Conservation (phyloP, 37 sponge, comb jelly and placozoan species). For the Chondrosia reniformis region DNA sequence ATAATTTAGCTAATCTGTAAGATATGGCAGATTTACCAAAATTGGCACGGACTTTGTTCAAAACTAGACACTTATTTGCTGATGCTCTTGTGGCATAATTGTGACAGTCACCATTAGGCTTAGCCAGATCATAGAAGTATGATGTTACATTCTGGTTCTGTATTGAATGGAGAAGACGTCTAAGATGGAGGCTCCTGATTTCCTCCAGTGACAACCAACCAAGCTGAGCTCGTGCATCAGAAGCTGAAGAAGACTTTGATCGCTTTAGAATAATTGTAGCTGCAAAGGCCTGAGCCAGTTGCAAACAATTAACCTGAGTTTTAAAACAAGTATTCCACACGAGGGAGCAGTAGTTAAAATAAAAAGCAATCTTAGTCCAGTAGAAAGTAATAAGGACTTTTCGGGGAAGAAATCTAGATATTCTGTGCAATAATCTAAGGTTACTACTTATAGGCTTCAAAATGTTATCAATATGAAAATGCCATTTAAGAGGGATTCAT, state of each 20-base stretch:
- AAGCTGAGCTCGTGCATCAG: neutral
- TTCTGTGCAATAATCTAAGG: neutral
- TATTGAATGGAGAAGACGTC: neutral
- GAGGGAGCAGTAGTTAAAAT: conserved; percentile 10
- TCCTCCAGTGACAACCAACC: conserved; percentile 10
- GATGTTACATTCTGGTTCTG: neutral
- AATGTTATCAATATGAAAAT: neutral
- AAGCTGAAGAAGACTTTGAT: neutral
- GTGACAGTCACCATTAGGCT: conserved; percentile 8
- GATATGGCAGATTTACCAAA: conserved; percentile 17
- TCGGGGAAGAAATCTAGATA: neutral
- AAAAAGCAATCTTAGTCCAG: neutral
- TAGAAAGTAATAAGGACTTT: conserved; percentile 1
- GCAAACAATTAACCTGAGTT: neutral
- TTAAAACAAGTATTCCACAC: neutral
- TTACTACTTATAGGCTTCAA: neutral
- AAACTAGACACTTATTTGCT: neutral
- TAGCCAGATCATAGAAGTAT: neutral
- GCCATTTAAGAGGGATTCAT: conserved; percentile 3
- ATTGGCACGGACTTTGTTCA: conserved; percentile 4
- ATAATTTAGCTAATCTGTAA: neutral
- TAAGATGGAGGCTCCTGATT: neutral
- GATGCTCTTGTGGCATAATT: neutral
- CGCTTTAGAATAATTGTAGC: conserved; percentile 6
- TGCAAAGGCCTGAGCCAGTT: conserved; percentile 3